phyloP scores from a whole-genome alignment of 2,888 invertebrate species.

The Tenthredo amoena region DNA sequence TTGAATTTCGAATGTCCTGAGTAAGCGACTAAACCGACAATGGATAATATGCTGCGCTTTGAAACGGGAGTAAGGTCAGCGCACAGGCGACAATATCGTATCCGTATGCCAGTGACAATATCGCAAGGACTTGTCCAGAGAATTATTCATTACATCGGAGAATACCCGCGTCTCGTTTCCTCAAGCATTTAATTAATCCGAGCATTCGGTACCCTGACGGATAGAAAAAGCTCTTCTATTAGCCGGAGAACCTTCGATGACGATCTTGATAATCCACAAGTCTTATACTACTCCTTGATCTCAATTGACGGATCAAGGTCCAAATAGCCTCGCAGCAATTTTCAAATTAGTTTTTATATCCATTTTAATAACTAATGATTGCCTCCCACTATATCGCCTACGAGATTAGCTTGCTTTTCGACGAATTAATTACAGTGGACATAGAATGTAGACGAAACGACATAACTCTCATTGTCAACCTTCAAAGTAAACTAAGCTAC shows the following conservation, averaged over 20 bases:
- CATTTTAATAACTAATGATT: neutral
- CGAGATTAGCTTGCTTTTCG: neutral
- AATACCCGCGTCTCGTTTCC: neutral
- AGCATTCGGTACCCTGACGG: neutral
- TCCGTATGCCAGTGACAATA: neutral
- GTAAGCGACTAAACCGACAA: neutral
- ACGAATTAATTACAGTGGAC: neutral
- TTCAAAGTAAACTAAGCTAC: neutral
- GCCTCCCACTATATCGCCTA: neutral
- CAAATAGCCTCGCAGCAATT: neutral
- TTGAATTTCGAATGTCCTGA: neutral
- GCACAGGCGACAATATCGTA: neutral
- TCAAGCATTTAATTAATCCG: neutral
- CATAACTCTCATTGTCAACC: neutral
- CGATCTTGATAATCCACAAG: neutral
- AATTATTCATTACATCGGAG: neutral
- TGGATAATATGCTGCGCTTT: neutral
- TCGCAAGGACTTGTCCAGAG: conserved; percentile 1
- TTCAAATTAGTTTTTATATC: neutral
- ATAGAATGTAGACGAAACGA: neutral
- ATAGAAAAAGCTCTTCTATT: neutral
- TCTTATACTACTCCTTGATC: conserved; percentile 28
- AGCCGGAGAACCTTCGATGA: conserved; percentile 4
- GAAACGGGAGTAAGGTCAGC: conserved; percentile 46
- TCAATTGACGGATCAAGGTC: conserved; percentile 37